phyloP scores from a whole-genome alignment of 2,888 invertebrate species.

The Acanthosepion esculentum region DNA sequence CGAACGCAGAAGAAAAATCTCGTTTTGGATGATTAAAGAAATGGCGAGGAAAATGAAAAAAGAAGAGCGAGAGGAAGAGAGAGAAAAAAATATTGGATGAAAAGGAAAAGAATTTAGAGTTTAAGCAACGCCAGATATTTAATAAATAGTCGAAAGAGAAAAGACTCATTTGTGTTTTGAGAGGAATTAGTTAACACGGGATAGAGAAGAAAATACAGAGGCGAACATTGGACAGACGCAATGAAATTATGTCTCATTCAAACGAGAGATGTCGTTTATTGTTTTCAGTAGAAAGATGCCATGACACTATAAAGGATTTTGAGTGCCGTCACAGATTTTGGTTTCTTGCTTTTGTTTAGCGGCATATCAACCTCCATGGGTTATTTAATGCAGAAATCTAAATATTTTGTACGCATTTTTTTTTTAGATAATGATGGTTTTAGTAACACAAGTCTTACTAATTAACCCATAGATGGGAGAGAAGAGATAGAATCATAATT shows the following conservation, averaged over 20 bases:
- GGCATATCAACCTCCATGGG: too few species aligned
- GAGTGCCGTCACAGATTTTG: too few species aligned
- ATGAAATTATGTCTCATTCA: neutral
- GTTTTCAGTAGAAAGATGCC: too few species aligned
- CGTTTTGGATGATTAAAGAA: neutral
- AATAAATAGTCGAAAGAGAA: neutral
- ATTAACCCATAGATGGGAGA: too few species aligned
- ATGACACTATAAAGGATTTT: too few species aligned
- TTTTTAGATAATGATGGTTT: too few species aligned
- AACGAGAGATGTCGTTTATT: neutral
- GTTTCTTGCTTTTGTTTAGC: too few species aligned
- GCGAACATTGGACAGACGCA: neutral
- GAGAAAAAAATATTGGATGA: neutral
- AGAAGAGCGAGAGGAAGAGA: neutral
- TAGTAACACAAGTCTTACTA: too few species aligned
- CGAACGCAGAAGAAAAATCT: neutral
- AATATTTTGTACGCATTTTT: too few species aligned
- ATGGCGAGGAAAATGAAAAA: neutral
- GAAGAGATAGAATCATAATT: too few species aligned
- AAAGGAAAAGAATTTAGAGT: neutral
- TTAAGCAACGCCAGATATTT: too few species aligned
- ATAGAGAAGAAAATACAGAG: neutral
- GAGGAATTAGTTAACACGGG: neutral
- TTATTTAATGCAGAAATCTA: too few species aligned
- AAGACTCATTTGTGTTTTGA: neutral